Conservation (phyloP, 2,113 vertebrate species). For the Probosciger aterrimus region DNA sequence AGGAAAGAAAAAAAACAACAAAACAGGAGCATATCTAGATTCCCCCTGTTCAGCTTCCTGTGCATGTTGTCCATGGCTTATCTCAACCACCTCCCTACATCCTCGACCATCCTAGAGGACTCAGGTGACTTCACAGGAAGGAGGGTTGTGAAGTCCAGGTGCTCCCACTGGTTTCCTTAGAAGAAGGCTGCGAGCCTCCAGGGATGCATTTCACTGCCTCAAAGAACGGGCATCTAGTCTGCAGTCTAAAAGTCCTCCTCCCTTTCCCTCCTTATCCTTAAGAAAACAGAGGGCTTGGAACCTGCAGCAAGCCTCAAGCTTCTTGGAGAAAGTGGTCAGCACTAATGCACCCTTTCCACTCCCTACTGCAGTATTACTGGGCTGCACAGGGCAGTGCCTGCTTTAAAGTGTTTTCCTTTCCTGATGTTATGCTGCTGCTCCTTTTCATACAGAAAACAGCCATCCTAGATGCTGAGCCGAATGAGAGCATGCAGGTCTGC, state of each 20-base stretch:
- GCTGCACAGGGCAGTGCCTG: background rate
- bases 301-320: background rate
- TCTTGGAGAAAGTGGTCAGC: background rate
- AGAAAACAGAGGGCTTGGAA: background rate
- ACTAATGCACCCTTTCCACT: background rate
- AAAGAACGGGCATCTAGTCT: background rate
- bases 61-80: background rate
- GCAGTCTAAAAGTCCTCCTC: background rate
- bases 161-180: background rate
- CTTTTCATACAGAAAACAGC: background rate
- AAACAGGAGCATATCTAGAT: background rate
- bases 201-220: background rate
- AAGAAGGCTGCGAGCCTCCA: background rate
- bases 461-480: background rate
- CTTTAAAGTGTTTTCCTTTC: background rate
- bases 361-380: conserved; percentile 48
- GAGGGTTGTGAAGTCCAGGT: background rate
- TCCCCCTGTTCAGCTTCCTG: background rate
- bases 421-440: conserved; percentile 9
- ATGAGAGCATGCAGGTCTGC: background rate
- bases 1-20: background rate
- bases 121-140: background rate
- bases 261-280: background rate
- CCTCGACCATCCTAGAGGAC: background rate
- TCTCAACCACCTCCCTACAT: background rate